Evolutionary conservation across 1,140 invertebrate species (phyloP).

Genomic region (Prorops nasuta): DNA sequence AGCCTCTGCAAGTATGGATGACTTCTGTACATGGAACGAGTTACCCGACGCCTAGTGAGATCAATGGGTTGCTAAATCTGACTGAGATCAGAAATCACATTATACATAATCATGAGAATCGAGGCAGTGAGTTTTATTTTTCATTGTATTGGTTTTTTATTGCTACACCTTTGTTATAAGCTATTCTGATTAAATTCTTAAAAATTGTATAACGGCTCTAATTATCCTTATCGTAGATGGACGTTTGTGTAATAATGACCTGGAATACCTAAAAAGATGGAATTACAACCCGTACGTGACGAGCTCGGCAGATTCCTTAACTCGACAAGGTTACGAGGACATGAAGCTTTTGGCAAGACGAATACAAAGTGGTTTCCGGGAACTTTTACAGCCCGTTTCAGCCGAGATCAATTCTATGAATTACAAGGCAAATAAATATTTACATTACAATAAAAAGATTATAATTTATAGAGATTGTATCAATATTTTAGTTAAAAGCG

Average conservation of each 20-base stretch:
- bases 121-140: slow-evolving; percentile 26
- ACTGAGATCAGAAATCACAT: slow-evolving; percentile 36
- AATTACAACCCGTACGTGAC: slow-evolving; percentile 22
- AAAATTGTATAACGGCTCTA: background rate
- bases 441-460: background rate
- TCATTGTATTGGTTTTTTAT: background rate
- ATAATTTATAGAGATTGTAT: background rate
- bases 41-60: slow-evolving; percentile 31
- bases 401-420: slow-evolving; percentile 25
- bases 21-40: slow-evolving; percentile 40
- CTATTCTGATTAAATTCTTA: slow-evolving; percentile 6
- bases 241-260: slow-evolving; percentile 47
- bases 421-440: slow-evolving; percentile 29
- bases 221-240: slow-evolving; percentile 35
- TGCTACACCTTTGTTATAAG: background rate
- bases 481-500: background rate
- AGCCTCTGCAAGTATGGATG: slow-evolving; percentile 45
- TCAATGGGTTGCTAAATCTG: slow-evolving; percentile 25
- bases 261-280: slow-evolving; percentile 47
- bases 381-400: slow-evolving; percentile 32
- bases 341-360: slow-evolving; percentile 43
- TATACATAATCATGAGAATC: slow-evolving; percentile 36
- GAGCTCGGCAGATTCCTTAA: slow-evolving; percentile 32
- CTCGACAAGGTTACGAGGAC: slow-evolving; percentile 47
- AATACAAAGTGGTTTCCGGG: slow-evolving; percentile 44